Conservation (phyloP, 2,797 vertebrate species). For the Knipowitschia caucasica region DNA sequence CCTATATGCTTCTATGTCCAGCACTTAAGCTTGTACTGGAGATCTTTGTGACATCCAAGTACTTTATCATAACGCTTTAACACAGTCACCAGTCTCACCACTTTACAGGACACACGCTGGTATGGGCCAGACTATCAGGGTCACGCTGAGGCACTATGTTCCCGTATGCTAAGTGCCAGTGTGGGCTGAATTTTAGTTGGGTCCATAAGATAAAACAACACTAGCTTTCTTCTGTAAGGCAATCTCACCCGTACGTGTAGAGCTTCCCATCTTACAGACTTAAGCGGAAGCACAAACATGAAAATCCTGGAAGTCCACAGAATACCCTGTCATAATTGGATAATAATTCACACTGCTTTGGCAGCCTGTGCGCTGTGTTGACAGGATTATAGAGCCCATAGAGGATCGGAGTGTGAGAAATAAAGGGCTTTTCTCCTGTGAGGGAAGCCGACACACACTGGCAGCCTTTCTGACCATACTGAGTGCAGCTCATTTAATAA, state of each 20-base stretch:
- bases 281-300: slow-evolving; percentile 40
- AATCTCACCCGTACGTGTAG: slow-evolving; percentile 22
- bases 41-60: slow-evolving; percentile 29
- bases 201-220: slow-evolving; percentile 69
- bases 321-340: slow-evolving; percentile 59
- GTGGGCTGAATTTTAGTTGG: slow-evolving; percentile 59
- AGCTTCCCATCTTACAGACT: slow-evolving; percentile 28
- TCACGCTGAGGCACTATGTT: slow-evolving; percentile 40
- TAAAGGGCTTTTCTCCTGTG: slow-evolving; percentile 51
- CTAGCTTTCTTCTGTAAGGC: slow-evolving; percentile 50
- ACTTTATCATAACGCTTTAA: slow-evolving; percentile 57
- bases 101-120: slow-evolving; percentile 56
- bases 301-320: slow-evolving; percentile 49
- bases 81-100: slow-evolving; percentile 40
- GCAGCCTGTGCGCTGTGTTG: slow-evolving; percentile 32
- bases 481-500: slow-evolving; percentile 49
- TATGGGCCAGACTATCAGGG: slow-evolving; percentile 47
- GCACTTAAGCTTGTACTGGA: slow-evolving; percentile 58
- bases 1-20: slow-evolving; percentile 38
- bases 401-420: slow-evolving; percentile 54
- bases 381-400: slow-evolving; percentile 56
- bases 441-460: slow-evolving; percentile 41
- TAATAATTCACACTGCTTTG: slow-evolving; percentile 55
- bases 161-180: slow-evolving; percentile 63
- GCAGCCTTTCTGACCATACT: slow-evolving; percentile 41